phyloP scores from a whole-genome alignment of 2,113 vertebrate species.

The Oreochromis spilurus region DNA sequence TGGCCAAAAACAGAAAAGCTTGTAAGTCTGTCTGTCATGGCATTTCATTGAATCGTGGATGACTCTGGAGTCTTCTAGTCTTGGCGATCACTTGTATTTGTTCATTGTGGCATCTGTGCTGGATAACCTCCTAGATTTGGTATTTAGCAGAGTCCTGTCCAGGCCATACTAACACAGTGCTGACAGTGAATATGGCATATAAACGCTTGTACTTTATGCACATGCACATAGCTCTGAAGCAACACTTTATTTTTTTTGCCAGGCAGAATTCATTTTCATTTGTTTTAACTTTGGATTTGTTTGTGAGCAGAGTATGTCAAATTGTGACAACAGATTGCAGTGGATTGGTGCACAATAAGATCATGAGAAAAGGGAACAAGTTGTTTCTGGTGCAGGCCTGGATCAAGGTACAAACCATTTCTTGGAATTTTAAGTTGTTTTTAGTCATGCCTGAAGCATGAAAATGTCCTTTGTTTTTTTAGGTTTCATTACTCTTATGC shows the following conservation, averaged over 20 bases:
- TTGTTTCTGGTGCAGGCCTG: neutral
- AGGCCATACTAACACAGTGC: neutral
- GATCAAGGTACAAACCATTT: neutral
- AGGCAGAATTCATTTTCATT: neutral
- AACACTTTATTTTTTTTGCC: neutral
- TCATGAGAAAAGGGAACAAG: neutral
- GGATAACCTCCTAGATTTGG: conserved; percentile 46
- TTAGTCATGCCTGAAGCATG: neutral
- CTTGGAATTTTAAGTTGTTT: neutral
- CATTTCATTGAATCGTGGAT: conserved; percentile 1
- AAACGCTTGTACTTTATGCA: neutral
- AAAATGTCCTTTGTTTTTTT: neutral
- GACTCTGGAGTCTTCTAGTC: neutral
- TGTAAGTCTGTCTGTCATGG: neutral
- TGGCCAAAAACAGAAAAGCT: neutral
- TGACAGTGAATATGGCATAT: neutral
- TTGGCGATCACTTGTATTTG: conserved; percentile 25
- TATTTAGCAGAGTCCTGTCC: conserved; percentile 25
- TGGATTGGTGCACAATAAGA: neutral
- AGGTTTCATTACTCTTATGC: neutral
- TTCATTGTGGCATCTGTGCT: conserved; percentile 51
- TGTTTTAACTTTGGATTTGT: neutral
- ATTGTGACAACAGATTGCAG: neutral
- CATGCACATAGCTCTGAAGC: neutral
- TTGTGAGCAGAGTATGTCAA: neutral